Conservation (phyloP, 2,797 vertebrate species). For the Halcyon badia region DNA sequence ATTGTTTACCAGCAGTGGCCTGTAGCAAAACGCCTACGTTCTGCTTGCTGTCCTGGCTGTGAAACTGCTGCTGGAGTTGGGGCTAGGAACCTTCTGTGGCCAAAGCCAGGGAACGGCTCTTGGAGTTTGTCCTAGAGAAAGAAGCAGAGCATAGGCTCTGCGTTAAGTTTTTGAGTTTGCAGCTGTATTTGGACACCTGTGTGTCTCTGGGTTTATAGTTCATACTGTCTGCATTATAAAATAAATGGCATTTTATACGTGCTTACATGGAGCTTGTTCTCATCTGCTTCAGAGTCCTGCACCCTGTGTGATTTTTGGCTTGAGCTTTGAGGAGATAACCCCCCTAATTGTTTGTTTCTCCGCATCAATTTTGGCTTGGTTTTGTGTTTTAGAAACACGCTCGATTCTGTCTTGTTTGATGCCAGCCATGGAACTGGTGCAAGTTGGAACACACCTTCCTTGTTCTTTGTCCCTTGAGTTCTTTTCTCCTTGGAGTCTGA, state of each 20-base stretch:
- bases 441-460: rapidly evolving
- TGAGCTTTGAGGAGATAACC: neutral
- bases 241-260: rapidly evolving
- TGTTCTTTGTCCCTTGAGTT: no score
- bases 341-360: neutral
- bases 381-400: no score
- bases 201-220: neutral
- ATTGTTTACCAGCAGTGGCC: neutral
- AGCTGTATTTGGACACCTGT: no score
- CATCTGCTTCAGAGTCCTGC: neutral
- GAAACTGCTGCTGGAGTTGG: neutral
- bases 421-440: rapidly evolving
- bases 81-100: neutral
- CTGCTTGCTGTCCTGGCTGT: neutral
- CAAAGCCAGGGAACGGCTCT: neutral
- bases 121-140: neutral
- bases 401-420: no score
- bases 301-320: neutral
- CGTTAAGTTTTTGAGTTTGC: no score
- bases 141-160: no score
- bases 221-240: no score
- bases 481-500: neutral
- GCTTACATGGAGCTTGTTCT: neutral
- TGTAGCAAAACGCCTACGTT: rapidly evolving
- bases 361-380: neutral